Percentiles rank a stretch among this genome's conserved stretches.
Conservation (phyloP, 2,113 vertebrate species). For the Antigone vipio region DNA sequence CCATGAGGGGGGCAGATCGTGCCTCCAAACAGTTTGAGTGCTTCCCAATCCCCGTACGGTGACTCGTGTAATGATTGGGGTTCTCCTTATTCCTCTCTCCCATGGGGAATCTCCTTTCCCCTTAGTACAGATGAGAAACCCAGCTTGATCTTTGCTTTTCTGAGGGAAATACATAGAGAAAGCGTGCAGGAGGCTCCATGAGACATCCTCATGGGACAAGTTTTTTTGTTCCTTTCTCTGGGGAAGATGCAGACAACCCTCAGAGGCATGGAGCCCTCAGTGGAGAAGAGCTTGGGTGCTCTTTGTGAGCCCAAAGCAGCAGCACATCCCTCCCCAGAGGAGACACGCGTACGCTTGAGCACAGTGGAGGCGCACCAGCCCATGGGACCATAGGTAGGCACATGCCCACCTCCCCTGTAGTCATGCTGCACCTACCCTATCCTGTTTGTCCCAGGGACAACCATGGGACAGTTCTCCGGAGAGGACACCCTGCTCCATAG, state of each 20-base stretch:
- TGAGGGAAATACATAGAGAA: neutral
- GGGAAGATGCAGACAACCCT: neutral
- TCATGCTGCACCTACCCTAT: neutral
- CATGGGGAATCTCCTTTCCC: neutral
- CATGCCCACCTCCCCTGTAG: neutral
- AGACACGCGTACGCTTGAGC: neutral
- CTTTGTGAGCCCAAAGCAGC: neutral
- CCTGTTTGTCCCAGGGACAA: neutral
- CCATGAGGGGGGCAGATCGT: neutral
- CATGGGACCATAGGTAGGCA: neutral
- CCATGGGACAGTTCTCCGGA: neutral
- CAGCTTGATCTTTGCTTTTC: neutral
- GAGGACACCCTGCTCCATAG: neutral
- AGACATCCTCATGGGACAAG: neutral
- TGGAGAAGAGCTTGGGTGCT: neutral
- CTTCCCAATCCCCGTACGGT: accelerated
- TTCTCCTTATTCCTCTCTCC: neutral
- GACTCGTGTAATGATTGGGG: accelerated
- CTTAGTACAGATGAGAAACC: neutral
- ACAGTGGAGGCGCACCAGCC: neutral
- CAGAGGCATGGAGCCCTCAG: neutral
- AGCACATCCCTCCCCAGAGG: neutral
- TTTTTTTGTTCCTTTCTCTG: neutral
- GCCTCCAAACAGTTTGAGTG: neutral
- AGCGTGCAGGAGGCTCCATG: neutral